Conservation (phyloP, 2,113 vertebrate genomes). For the Erythrocercus mccallii region DNA sequence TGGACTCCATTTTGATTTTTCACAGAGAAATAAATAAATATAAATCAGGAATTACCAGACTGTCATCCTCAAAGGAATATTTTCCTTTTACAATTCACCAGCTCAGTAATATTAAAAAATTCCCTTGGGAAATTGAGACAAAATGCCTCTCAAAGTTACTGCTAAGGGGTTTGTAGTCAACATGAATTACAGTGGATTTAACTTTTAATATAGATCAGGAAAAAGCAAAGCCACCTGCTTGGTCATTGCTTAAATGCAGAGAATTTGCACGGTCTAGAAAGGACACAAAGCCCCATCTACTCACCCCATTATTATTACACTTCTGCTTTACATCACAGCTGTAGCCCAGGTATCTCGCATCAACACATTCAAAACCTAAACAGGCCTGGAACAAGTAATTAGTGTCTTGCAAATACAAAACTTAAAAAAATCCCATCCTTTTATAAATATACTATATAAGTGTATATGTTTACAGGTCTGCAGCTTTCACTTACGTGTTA, state of each 20-base stretch:
- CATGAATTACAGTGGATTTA: neutral
- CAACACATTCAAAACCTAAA: slow-evolving; percentile 75
- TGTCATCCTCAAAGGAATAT: neutral
- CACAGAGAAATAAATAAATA: neutral
- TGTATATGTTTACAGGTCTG: neutral
- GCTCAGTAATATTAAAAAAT: neutral
- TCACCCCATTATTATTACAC: slow-evolving; percentile 79
- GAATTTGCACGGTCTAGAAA: neutral
- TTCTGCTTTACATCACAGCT: slow-evolving; percentile 72
- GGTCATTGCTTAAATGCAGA: neutral
- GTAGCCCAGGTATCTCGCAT: slow-evolving; percentile 73
- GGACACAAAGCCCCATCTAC: neutral
- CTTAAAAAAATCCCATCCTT: neutral
- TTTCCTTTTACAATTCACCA: neutral
- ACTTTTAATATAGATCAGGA: neutral
- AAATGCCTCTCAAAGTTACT: neutral
- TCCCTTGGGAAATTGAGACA: neutral
- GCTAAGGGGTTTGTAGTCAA: neutral
- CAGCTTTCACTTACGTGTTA: neutral
- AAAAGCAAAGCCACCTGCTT: neutral
- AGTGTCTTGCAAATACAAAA: neutral
- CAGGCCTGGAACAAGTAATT: slow-evolving; percentile 73
- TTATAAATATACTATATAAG: neutral
- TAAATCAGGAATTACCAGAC: neutral
- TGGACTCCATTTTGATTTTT: neutral